Conservation (phyloP, 1,140 invertebrate species). For the Penaeus indicus region DNA sequence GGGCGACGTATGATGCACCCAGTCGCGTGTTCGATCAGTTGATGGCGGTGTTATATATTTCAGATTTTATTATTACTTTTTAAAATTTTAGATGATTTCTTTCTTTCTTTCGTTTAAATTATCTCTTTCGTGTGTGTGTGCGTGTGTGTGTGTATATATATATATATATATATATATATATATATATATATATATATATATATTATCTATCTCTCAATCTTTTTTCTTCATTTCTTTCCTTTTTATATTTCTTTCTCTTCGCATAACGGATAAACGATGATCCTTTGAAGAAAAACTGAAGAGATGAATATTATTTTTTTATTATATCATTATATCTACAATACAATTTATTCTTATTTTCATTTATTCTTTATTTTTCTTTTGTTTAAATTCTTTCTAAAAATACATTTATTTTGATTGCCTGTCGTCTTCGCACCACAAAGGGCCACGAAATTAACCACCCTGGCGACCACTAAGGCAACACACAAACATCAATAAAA, state of each 20-base stretch:
- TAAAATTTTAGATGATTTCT: neutral
- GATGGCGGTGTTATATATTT: neutral
- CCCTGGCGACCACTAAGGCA: neutral
- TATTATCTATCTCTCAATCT: neutral
- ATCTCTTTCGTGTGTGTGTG: neutral
- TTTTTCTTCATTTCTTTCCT: neutral
- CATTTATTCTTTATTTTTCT: too few relatives aligned
- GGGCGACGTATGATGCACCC: too few relatives aligned
- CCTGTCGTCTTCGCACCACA: neutral
- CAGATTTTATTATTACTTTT: neutral
- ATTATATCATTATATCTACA: too few relatives aligned
- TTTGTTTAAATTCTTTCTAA: too few relatives aligned
- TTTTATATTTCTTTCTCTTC: neutral
- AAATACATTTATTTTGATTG: too few relatives aligned
- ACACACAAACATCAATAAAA: too few relatives aligned
- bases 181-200: neutral
- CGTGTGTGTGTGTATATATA: conserved; percentile 12
- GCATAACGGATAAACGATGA: neutral
- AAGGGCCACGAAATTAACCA: neutral
- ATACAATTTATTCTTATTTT: too few relatives aligned
- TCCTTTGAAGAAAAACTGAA: neutral
- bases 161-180: conserved; percentile 6
- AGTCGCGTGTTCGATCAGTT: neutral
- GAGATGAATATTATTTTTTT: too few relatives aligned
- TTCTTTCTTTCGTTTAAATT: neutral